phyloP scores from a whole-genome alignment of 2,888 invertebrate genomes.

The Stictocephala bisonia region DNA sequence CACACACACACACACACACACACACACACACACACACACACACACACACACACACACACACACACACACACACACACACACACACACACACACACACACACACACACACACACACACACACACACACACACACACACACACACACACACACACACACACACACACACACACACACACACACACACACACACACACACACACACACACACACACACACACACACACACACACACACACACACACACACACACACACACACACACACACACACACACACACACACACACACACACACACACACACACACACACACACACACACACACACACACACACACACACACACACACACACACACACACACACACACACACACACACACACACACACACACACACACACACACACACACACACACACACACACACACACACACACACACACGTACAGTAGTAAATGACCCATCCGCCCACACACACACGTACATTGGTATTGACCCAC shows the following conservation, averaged over 20 bases:
- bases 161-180: neutral
- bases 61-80: neutral
- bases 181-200: neutral
- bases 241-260: neutral
- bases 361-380: neutral
- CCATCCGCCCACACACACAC: no score
- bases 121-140: neutral
- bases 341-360: neutral
- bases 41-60: neutral
- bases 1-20: neutral
- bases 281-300: neutral
- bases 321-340: neutral
- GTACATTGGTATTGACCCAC: no score
- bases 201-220: neutral
- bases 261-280: neutral
- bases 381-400: neutral
- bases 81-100: neutral
- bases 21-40: neutral
- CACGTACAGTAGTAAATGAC: no score
- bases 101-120: neutral
- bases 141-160: neutral
- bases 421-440: neutral
- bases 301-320: neutral
- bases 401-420: neutral
- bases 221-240: neutral